Conservation (phyloP, 2,888 invertebrate species). For the Eretmocerus hayati region DNA sequence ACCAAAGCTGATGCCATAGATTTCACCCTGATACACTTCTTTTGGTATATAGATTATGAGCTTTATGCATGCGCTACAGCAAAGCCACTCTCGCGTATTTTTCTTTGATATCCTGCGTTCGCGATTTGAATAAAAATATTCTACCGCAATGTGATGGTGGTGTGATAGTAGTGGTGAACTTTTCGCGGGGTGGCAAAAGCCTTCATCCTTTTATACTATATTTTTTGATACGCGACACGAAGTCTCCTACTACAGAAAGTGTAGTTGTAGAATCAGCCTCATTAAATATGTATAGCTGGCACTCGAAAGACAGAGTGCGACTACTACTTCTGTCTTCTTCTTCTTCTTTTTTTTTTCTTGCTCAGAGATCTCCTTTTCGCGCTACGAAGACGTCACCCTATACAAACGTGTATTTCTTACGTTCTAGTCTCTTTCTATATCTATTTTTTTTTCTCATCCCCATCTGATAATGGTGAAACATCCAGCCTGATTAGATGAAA, state of each 20-base stretch:
- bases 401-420: too few relatives aligned
- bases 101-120: conserved; percentile 42
- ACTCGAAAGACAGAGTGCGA: conserved; percentile 8
- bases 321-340: too few relatives aligned
- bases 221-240: too few relatives aligned
- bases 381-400: background rate
- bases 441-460: conserved; percentile 15
- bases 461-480: conserved; percentile 25
- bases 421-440: conserved; percentile 17
- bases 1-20: too few relatives aligned
- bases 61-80: conserved; percentile 44
- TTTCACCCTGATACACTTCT: too few relatives aligned
- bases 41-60: conserved; percentile 37
- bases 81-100: conserved; percentile 40
- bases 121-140: conserved; percentile 25
- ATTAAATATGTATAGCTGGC: conserved; percentile 46
- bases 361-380: too few relatives aligned
- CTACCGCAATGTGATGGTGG: conserved; percentile 23
- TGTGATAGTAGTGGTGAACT: too few relatives aligned
- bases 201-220: too few relatives aligned
- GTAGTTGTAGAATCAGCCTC: too few relatives aligned
- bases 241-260: too few relatives aligned
- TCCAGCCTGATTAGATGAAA: conserved; percentile 38
- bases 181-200: too few relatives aligned
- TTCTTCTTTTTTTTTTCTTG: too few relatives aligned